phyloP scores from a whole-genome alignment of 2,113 vertebrate species.

The Camelus dromedarius region DNA sequence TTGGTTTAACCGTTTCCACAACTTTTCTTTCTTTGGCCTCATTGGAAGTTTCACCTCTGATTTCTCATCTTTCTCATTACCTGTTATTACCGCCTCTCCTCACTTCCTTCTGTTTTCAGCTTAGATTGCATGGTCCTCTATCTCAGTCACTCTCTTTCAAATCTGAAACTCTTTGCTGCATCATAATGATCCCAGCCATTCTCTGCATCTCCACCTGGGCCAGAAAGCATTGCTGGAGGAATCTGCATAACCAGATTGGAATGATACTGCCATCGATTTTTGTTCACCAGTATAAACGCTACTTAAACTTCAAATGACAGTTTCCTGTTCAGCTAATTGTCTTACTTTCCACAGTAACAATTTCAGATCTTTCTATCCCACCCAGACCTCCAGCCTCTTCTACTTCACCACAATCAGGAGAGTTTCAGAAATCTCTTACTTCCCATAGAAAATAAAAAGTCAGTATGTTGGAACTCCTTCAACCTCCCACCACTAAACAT shows the following conservation, averaged over 20 bases:
- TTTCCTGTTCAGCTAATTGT: not conserved
- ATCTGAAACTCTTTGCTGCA: not conserved
- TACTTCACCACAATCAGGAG: not conserved
- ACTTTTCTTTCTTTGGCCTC: not conserved
- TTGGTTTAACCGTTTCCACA: not conserved
- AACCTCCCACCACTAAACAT: constrained; percentile 26
- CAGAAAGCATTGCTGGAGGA: not conserved
- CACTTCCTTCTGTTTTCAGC: not conserved
- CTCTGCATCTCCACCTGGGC: not conserved
- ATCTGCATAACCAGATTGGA: not conserved
- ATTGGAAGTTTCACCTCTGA: not conserved
- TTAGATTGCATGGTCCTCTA: not conserved
- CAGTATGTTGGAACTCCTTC: constrained; percentile 30
- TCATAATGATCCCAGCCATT: not conserved
- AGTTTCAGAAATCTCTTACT: constrained; percentile 19
- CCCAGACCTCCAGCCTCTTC: not conserved
- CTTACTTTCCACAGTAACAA: not conserved
- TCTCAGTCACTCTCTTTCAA: not conserved
- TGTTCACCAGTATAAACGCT: not conserved
- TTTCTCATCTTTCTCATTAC: not conserved
- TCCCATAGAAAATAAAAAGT: constrained; percentile 56
- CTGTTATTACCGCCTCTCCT: not conserved
- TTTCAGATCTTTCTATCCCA: not conserved
- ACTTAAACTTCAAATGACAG: not conserved
- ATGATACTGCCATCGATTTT: not conserved